Base-by-base conservation (phyloP, 2,797 vertebrate species). In the Bradypodion pumilum region DNA sequence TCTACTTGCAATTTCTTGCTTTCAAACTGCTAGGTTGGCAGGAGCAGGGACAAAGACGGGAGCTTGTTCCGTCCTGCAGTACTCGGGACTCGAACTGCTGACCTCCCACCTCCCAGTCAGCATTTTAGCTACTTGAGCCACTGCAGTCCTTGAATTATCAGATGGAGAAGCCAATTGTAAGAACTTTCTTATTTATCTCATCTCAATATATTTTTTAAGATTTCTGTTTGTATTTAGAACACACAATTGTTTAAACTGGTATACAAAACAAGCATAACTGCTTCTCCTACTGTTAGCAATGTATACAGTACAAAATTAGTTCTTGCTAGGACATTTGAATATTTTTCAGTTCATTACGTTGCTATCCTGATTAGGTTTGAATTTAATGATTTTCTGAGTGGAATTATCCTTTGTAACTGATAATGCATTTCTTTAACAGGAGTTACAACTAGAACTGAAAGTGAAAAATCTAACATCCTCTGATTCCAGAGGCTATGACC, bases 391-490 rank as follows among this genome's bases (percentile, higher is more conserved):
- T 85, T 81, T 85, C 19, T 49, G 76, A 49, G 81, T 42, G 63
- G 23, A 37, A 29, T 68, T 19, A 29, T 37, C 52, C 60, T 35
- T 37, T 74, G 19, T 35, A 44, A 23, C 35, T 40, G 44, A 56
- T 56, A 72, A 66, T 42, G 10, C 23, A 23, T 86, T 89, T 79
- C 37, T 72, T 83, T 63, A 88, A 78, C 84, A 98, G 98, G 96
- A 92, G 4, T 96, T 98, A 63, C 95, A 95, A 66, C 97, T 98
- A 90, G 97, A 97, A 79, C 74, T 98, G 86, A 97, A 98, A 90
- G 98, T 98, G 78, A 98, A 98, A 95, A 98, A 98, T 90, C 90
- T 98, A 87, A 96, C 96, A 0, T 94, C 96, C 7, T 97, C 97
- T 0, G 97, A 98, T 88, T 97, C 96, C 66, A 97, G 96, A 92